Percentiles rank a stretch among this genome's conserved stretches.
phyloP scores from a whole-genome alignment of 2,113 vertebrate genomes.

The Oophaga pumilio region DNA sequence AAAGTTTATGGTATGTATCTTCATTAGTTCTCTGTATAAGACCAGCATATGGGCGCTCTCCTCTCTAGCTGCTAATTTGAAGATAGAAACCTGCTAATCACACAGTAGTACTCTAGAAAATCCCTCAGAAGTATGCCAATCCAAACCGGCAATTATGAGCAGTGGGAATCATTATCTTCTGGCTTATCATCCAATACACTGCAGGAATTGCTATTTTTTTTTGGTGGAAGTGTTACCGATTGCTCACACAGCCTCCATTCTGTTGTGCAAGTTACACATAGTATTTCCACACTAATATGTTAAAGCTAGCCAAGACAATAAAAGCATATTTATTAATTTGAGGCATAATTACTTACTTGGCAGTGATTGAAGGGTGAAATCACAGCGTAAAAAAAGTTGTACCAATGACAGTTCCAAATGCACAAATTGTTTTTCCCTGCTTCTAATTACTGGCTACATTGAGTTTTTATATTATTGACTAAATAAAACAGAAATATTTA shows the following conservation, averaged over 20 bases:
- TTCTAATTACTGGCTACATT: background rate
- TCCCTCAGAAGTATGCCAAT: background rate
- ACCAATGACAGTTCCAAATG: background rate
- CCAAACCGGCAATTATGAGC: background rate
- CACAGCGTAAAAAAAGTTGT: background rate
- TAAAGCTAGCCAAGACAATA: background rate
- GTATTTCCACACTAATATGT: background rate
- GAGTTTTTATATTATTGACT: background rate
- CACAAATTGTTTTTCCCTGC: background rate
- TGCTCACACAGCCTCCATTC: background rate
- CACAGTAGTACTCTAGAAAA: background rate
- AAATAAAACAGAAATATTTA: background rate
- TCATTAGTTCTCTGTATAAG: background rate
- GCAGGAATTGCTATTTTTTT: background rate
- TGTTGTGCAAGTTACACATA: background rate
- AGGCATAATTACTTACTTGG: background rate
- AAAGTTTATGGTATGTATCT: too few species aligned
- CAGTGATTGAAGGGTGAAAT: background rate
- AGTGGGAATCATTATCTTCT: background rate
- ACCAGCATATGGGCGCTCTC: background rate
- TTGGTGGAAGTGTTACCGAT: background rate
- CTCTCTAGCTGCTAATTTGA: background rate
- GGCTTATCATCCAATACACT: background rate
- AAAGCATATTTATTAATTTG: background rate
- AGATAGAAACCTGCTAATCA: background rate